Conservation (phyloP, 1,140 invertebrate genomes). For the Eumaeus atala region DNA sequence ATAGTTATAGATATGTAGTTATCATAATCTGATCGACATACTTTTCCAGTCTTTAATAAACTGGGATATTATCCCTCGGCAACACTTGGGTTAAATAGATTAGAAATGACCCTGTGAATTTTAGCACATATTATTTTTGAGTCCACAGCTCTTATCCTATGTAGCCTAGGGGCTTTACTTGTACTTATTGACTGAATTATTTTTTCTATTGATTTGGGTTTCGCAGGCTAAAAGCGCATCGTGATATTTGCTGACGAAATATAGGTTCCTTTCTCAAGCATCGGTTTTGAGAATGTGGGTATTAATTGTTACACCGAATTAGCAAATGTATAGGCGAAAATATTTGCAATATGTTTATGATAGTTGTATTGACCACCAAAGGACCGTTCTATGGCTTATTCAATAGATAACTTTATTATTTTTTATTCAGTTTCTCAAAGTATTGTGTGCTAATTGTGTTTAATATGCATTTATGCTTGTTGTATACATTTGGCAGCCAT, state of each 20-base stretch:
- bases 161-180: slow-evolving; percentile 13
- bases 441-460: not conserved
- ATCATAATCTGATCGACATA: slow-evolving; percentile 4
- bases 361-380: no score
- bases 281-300: slow-evolving; percentile 8
- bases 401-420: slow-evolving; percentile 13
- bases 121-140: slow-evolving; percentile 20
- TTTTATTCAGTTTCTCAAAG: slow-evolving; percentile 17
- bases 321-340: slow-evolving; percentile 11
- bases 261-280: not conserved
- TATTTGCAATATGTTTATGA: slow-evolving; percentile 14
- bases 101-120: slow-evolving; percentile 16
- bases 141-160: slow-evolving; percentile 24
- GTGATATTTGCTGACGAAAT: not conserved
- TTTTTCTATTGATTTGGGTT: not conserved
- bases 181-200: slow-evolving; percentile 12
- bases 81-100: slow-evolving; percentile 25
- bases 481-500: no score
- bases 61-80: slow-evolving; percentile 14
- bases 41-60: slow-evolving; percentile 23
- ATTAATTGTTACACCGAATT: slow-evolving; percentile 7
- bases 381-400: slow-evolving; percentile 8
- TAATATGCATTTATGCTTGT: slow-evolving; percentile 6
- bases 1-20: slow-evolving; percentile 31
- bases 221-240: slow-evolving; percentile 13